Base-by-base conservation (phyloP, 2,888 invertebrate species). In the Charanyca ferruginea region DNA sequence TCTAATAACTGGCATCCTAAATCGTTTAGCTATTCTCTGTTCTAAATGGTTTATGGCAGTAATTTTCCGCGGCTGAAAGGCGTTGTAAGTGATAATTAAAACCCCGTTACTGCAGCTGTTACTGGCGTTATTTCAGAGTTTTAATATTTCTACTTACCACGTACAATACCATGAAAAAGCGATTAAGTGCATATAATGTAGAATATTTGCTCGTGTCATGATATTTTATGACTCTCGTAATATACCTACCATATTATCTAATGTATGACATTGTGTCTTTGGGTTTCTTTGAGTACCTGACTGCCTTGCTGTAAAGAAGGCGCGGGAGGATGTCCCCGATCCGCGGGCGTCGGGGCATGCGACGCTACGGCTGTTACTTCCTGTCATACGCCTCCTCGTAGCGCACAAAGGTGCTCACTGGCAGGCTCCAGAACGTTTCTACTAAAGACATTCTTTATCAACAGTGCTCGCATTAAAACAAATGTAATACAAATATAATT, bases 21-120 rank as follows among this genome's bases (percentile, higher is more conserved):
- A 91, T 86, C 88, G 89, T 90, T 91, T 90, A 91, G 86, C 86
- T 89, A 87, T 90, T 88, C 88, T 84, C 83, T 87, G 86, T 89
- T 89, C 85, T 87, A 88, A 91, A 93, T 93, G 93, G 90, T 94
- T 93, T 93, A 94, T 92, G 91, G 87, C 81, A 85, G 93, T 91
- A 92, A 94, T 94, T 93, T 88, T 86, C 87, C 89, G 88, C 89
- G 88, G 90, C 90, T 90, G 89, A 90, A 92, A 93, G 89, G 89
- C 91, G 89, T 89, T 93, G 91, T 93, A 92, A 94, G 92, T 93
- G 93, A 94, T 94, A 94, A 94, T 94, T 94, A 94, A 94, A 94
- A 91, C 88, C 87, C 92, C 84, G 91, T 93, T 89, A 91, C 90
- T 90, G 90, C 94, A 93, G 93, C 92, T 93, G 93, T 93, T 94